phyloP scores from a whole-genome alignment of 2,113 vertebrate genomes.

The Scopus umbretta region DNA sequence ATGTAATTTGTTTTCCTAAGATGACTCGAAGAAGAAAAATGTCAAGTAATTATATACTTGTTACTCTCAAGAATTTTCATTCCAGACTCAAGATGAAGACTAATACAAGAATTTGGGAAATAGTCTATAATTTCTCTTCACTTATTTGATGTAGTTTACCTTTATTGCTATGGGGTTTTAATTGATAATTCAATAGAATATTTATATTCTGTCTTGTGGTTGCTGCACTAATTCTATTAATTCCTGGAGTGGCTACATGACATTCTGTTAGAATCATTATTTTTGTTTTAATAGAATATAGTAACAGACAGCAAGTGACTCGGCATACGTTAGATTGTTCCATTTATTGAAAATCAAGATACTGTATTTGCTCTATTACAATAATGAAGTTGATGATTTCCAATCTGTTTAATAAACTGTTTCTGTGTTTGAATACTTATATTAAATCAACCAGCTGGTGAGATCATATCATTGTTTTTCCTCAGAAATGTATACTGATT shows the following conservation, averaged over 20 bases:
- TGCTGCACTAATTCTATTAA: slow-evolving; percentile 62
- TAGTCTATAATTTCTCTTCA: slow-evolving; percentile 64
- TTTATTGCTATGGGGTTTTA: slow-evolving; percentile 64
- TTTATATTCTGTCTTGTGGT: slow-evolving; percentile 50
- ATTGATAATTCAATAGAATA: slow-evolving; percentile 64
- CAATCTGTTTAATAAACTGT: slow-evolving; percentile 77
- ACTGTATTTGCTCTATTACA: slow-evolving; percentile 69
- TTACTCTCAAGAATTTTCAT: slow-evolving; percentile 68
- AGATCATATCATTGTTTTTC: slow-evolving; percentile 51
- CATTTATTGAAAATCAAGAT: slow-evolving; percentile 71
- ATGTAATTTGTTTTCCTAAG: slow-evolving; percentile 65
- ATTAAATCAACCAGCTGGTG: slow-evolving; percentile 78
- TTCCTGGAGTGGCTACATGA: slow-evolving; percentile 37
- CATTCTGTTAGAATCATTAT: slow-evolving; percentile 43
- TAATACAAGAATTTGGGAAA: slow-evolving; percentile 62
- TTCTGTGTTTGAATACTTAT: slow-evolving; percentile 74
- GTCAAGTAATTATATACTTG: slow-evolving; percentile 67
- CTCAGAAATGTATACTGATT: slow-evolving; percentile 61
- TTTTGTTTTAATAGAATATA: slow-evolving; percentile 59
- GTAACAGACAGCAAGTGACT: slow-evolving; percentile 64
- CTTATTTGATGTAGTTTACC: slow-evolving; percentile 53
- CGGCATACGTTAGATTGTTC: slow-evolving; percentile 63
- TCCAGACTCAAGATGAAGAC: slow-evolving; percentile 60
- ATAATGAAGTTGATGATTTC: slow-evolving; percentile 77
- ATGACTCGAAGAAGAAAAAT: slow-evolving; percentile 68